Evolutionary conservation across 2,888 invertebrate genomes (phyloP).

Genomic region (Pyrrhosoma nymphula): DNA sequence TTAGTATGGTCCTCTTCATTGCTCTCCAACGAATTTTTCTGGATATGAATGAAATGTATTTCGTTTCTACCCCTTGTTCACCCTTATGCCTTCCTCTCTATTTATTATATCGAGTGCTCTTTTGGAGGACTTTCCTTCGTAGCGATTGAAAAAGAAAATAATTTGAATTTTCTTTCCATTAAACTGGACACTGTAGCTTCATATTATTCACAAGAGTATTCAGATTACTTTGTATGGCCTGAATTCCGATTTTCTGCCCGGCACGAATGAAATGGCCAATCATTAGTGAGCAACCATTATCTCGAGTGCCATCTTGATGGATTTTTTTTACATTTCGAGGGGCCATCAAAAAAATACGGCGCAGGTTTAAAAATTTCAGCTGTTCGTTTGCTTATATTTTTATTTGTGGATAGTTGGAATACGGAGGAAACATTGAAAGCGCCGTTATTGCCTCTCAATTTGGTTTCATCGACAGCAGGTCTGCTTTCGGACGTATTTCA

Average conservation of each 20-base stretch:
- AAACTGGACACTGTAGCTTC: neutral
- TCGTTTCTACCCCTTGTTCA: no score
- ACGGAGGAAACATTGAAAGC: neutral
- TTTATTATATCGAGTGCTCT: no score
- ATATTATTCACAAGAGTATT: neutral
- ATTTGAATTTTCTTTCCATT: no score
- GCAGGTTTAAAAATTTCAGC: neutral
- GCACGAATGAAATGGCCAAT: neutral
- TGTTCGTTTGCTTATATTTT: neutral
- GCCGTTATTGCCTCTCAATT: neutral
- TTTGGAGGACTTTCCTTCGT: no score
- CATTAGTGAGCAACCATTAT: neutral
- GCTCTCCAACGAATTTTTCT: no score
- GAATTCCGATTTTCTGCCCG: neutral
- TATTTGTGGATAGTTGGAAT: neutral
- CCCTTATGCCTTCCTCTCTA: no score
- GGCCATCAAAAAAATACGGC: neutral
- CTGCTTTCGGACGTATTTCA: no score
- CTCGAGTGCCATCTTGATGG: neutral
- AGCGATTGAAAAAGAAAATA: no score
- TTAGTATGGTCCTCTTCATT: no score
- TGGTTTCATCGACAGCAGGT: no score
- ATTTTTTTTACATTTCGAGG: neutral
- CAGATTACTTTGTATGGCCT: neutral
- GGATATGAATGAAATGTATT: no score